phyloP scores from a whole-genome alignment of 2,113 vertebrate species.

The Perca fluviatilis region DNA sequence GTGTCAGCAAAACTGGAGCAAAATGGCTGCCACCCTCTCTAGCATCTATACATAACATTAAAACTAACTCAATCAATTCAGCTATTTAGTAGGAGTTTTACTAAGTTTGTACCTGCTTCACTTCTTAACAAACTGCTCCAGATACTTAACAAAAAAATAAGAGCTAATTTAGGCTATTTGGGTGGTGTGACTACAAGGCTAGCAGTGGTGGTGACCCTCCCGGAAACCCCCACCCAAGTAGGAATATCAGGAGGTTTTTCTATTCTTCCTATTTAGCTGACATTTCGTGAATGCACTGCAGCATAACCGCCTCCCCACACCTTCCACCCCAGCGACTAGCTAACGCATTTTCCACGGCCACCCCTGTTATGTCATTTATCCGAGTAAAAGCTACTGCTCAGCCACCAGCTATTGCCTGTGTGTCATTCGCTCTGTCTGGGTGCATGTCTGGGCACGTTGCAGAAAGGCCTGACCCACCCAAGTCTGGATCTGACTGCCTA shows the following conservation, averaged over 20 bases:
- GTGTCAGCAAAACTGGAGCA: too few species aligned
- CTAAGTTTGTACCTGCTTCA: neutral
- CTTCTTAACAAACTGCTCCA: neutral
- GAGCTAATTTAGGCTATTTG: neutral
- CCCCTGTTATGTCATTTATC: constrained; percentile 45
- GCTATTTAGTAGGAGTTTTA: neutral
- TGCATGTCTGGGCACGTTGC: constrained; percentile 58
- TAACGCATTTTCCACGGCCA: constrained; percentile 25
- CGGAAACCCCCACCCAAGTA: neutral
- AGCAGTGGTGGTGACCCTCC: neutral
- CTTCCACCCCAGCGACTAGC: neutral
- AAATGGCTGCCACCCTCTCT: too few species aligned
- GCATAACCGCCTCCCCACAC: neutral
- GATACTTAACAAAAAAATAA: neutral
- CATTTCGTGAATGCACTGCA: neutral
- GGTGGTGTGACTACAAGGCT: neutral
- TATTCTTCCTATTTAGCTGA: constrained; percentile 18
- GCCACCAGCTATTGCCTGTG: constrained; percentile 40
- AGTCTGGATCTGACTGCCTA: constrained; percentile 59
- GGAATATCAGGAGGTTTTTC: neutral
- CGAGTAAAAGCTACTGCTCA: constrained; percentile 34
- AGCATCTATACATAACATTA: too few species aligned
- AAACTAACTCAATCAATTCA: too few species aligned
- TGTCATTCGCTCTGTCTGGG: constrained; percentile 46
- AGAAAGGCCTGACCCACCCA: constrained; percentile 55